These are phyloP conservation scores for Synanthedon tipuliformis DNA, from an alignment of 2,888 invertebrate species.

Conservation along the genomic window DNA sequence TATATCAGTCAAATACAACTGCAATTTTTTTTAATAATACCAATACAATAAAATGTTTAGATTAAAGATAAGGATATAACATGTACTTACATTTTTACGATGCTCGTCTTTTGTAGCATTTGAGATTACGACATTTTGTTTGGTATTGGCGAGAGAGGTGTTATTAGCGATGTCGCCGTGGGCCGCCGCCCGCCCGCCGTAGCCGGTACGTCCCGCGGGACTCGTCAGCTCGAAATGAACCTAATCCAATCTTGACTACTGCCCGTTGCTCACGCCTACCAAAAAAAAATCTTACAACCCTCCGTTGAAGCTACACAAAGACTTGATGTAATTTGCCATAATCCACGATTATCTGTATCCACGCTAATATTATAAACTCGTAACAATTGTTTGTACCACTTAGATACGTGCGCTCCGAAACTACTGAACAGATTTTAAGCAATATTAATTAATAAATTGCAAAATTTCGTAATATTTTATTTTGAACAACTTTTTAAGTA, in stretches of 20 bases:
- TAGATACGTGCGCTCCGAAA: too few species aligned
- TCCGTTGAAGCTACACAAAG: constrained; percentile 13
- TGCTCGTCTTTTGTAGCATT: neutral
- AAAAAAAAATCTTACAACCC: constrained; percentile 15
- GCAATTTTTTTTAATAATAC: too few species aligned
- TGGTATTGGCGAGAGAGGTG: constrained; percentile 15
- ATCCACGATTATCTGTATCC: too few species aligned
- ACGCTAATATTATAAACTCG: constrained; percentile 1
- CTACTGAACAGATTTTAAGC: too few species aligned
- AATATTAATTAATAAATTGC: too few species aligned
- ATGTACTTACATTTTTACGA: neutral
- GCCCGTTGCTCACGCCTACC: constrained; percentile 31
- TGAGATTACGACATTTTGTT: neutral
- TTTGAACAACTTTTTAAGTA: too few species aligned
- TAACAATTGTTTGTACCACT: constrained; percentile 2
- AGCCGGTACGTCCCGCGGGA: constrained; percentile 56
- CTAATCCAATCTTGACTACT: constrained; percentile 74
- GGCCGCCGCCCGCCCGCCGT: constrained; percentile 13
- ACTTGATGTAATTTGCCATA: too few species aligned
- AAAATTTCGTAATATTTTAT: too few species aligned
- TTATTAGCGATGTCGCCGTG: constrained; percentile 46
- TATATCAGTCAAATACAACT: too few species aligned
- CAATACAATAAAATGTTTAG: too few species aligned
- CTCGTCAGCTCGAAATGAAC: constrained; percentile 71
- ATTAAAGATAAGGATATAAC: too few species aligned